Evolutionary conservation across 2,888 invertebrate genomes (phyloP).

Genomic region (Himalopsyche anomala): DNA sequence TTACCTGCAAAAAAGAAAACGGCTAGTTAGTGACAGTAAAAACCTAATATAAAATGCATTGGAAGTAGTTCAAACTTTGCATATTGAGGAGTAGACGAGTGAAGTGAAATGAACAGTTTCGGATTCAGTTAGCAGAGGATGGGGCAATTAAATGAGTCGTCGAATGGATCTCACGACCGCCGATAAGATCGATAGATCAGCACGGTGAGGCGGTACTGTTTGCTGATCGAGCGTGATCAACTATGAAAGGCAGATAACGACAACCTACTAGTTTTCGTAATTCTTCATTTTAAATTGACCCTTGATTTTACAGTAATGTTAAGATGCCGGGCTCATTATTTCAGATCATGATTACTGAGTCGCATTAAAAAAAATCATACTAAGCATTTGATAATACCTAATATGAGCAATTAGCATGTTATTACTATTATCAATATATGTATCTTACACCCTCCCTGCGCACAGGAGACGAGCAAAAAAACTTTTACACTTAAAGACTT

Average conservation of each 20-base stretch:
- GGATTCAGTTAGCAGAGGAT: conserved; percentile 38
- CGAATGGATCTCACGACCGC: conserved; percentile 18
- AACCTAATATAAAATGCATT: conserved; percentile 40
- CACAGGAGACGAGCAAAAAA: too few species aligned
- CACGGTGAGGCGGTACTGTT: conserved; percentile 10
- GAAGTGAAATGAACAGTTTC: conserved; percentile 18
- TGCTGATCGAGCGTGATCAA: conserved; percentile 28
- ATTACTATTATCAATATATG: too few species aligned
- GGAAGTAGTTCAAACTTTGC: conserved; percentile 40
- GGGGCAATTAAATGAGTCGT: conserved; percentile 41
- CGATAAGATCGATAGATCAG: conserved; percentile 36
- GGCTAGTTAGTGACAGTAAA: conserved; percentile 11
- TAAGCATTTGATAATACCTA: too few species aligned
- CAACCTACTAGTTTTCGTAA: neutral
- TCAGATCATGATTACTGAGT: too few species aligned
- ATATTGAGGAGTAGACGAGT: conserved; percentile 2
- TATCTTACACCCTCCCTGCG: too few species aligned
- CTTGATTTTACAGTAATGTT: too few species aligned
- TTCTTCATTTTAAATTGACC: too few species aligned
- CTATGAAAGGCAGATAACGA: conserved; percentile 4
- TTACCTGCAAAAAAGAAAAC: conserved; percentile 52
- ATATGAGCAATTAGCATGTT: too few species aligned
- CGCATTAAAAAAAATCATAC: too few species aligned
- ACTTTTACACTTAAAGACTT: too few species aligned
- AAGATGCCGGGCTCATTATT: too few species aligned